Conservation (phyloP, 2,797 vertebrate species). For the Cetoscarus ocellatus region DNA sequence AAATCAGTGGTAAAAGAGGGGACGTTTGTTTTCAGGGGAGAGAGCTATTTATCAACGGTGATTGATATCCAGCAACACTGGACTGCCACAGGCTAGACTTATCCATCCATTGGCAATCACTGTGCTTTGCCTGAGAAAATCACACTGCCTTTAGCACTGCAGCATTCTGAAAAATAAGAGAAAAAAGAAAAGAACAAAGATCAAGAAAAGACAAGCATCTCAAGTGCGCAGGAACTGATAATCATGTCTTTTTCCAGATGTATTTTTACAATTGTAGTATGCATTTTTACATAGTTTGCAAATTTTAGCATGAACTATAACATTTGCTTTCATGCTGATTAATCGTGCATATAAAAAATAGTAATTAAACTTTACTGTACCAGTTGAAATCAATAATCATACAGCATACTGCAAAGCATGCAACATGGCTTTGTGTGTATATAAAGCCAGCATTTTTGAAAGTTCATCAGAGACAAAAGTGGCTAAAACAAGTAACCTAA, state of each 20-base stretch:
- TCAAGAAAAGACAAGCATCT: no score
- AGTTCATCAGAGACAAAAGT: no score
- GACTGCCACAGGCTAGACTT: slow-evolving; percentile 67
- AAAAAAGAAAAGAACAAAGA: slow-evolving; percentile 22
- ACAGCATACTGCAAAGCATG: neutral
- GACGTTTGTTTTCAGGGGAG: slow-evolving; percentile 72
- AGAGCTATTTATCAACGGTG: slow-evolving; percentile 75
- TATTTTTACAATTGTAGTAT: neutral
- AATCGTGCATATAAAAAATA: neutral
- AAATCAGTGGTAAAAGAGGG: slow-evolving; percentile 74
- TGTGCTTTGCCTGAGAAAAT: slow-evolving; percentile 61
- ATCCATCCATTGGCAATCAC: slow-evolving; percentile 76
- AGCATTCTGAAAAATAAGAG: neutral
- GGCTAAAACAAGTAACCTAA: no score
- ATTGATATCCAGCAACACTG: slow-evolving; percentile 75
- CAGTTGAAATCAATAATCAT: neutral
- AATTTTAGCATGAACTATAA: slow-evolving; percentile 3
- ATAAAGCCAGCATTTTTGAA: no score
- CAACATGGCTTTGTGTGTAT: no score
- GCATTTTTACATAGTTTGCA: neutral
- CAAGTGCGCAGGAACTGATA: slow-evolving; percentile 39
- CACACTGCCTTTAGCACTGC: slow-evolving; percentile 41
- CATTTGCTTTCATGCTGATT: neutral
- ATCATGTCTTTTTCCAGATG: slow-evolving; percentile 45
- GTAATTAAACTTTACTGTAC: neutral